These are phyloP conservation scores for Apostichopus leukothele DNA, from an alignment of 53 echinoderm and acorn worm species.

Conservation along the genomic window DNA sequence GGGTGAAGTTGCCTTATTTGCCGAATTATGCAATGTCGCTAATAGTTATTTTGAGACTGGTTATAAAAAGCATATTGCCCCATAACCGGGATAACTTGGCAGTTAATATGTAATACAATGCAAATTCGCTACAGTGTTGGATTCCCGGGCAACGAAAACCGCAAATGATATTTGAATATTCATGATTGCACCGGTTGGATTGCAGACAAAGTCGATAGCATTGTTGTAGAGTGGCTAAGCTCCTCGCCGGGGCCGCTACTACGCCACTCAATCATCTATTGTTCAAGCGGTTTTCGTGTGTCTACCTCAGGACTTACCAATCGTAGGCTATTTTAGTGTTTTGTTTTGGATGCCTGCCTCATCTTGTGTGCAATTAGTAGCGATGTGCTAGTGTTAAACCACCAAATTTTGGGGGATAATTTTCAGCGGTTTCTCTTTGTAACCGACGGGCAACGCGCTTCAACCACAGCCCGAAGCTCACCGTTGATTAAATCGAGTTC, in stretches of 20 bases:
- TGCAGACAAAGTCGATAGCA: conserved; percentile 24
- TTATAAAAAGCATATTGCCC: too few species aligned
- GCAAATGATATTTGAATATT: conserved; percentile 16
- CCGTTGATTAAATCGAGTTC: conserved; percentile 48
- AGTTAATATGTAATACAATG: too few species aligned
- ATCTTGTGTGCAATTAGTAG: conserved; percentile 39
- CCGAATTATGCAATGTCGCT: too few species aligned
- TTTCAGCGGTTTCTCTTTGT: conserved; percentile 49
- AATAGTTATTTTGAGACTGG: too few species aligned
- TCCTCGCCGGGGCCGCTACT: conserved; percentile 50
- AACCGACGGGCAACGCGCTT: conserved; percentile 32
- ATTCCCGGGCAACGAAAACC: conserved; percentile 18
- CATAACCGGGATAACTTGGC: too few species aligned
- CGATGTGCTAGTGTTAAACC: conserved; percentile 41
- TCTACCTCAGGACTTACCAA: conserved; percentile 38
- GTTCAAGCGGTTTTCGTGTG: conserved; percentile 45
- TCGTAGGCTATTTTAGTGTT: neutral
- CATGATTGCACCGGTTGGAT: conserved; percentile 14
- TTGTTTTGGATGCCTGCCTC: conserved; percentile 44
- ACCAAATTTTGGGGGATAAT: conserved; percentile 32
- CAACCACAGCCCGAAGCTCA: conserved; percentile 42
- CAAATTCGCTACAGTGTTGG: neutral
- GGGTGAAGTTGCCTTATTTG: too few species aligned
- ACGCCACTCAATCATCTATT: conserved; percentile 42
- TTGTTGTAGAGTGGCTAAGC: conserved; percentile 47